phyloP scores from a whole-genome alignment of 2,888 invertebrate species.

The Camponotus fellah region DNA sequence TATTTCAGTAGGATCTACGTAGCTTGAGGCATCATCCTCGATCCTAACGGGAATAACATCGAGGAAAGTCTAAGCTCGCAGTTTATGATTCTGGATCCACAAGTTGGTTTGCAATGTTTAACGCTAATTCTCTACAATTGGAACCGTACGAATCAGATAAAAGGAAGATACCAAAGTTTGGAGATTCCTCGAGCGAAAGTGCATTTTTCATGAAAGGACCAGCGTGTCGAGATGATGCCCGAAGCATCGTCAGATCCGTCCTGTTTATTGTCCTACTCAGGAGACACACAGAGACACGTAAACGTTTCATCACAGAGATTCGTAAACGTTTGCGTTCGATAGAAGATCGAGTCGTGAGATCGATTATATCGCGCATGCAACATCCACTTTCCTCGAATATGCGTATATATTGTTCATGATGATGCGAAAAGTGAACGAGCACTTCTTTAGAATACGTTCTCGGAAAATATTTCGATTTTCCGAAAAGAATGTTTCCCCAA shows the following conservation, averaged over 20 bases:
- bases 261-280: constrained; percentile 42
- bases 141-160: constrained; percentile 23
- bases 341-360: constrained; percentile 39
- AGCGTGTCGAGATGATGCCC: neutral
- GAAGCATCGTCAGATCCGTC: neutral
- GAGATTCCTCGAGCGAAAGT: constrained; percentile 25
- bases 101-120: neutral
- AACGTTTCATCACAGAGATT: neutral
- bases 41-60: neutral
- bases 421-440: neutral
- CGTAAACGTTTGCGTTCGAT: constrained; percentile 22
- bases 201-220: neutral
- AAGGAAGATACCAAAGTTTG: constrained; percentile 23
- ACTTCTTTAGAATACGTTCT: neutral
- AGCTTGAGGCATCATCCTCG: constrained; percentile 4
- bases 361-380: constrained; percentile 3
- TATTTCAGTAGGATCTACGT: constrained; percentile 5
- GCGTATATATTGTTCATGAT: neutral
- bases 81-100: constrained; percentile 23
- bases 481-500: neutral
- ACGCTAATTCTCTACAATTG: neutral
- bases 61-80: constrained; percentile 44
- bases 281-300: neutral
- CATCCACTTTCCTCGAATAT: constrained; percentile 40
- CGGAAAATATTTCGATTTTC: neutral